Evolutionary conservation across 2,113 vertebrate genomes (phyloP), one percentile per base, ranked within the genome.

Genomic region (Chloropsis hardwickii): DNA sequence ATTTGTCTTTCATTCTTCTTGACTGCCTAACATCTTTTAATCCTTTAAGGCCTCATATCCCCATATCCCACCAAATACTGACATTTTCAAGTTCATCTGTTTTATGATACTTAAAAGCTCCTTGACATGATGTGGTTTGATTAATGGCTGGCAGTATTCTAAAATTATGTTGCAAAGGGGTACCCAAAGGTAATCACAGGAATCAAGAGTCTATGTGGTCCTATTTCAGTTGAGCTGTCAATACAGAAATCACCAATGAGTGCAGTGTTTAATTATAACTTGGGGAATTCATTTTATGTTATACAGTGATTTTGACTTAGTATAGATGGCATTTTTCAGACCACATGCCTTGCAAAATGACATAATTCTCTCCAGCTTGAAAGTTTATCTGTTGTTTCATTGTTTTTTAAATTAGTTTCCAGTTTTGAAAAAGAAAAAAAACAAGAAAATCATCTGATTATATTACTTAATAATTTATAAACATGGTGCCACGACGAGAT

Each of bases 101-200:
- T 86, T 85, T 77, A 91, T 77, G 44, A 77, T 64, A 81, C 78
- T 85, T 92, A 90, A 78, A 94, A 94, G 25, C 21, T 85, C 39
- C 47, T 89, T 91, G 86, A 67, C 57, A 72, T 62, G 50, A 66
- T 85, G 60, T 66, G 12, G 35, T 76, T 91, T 92, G 76, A 97
- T 92, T 93, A 91, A 94, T 72, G 28, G 37, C 33, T 83, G 31
- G 7, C 24, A 73, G 37, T 80, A 66, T 80, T 93, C 48, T 94
- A 57, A 89, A 79, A 82, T 15, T 47, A 42, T n/a, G 50, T 60
- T 86, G 15, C 76, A 93, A 88, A 81, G 64, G 20, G 50, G 54
- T 23, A 21, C 27, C 48, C 51, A 93, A 57, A 83, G 28, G 44
- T 88, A 85, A 92, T 92, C 56, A 83, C 18, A 54, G 13, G 67